Percentiles rank a stretch among this genome's conserved stretches.
Evolutionary conservation across 2,797 vertebrate species (phyloP).

Genomic region (Sarcoramphus papa): DNA sequence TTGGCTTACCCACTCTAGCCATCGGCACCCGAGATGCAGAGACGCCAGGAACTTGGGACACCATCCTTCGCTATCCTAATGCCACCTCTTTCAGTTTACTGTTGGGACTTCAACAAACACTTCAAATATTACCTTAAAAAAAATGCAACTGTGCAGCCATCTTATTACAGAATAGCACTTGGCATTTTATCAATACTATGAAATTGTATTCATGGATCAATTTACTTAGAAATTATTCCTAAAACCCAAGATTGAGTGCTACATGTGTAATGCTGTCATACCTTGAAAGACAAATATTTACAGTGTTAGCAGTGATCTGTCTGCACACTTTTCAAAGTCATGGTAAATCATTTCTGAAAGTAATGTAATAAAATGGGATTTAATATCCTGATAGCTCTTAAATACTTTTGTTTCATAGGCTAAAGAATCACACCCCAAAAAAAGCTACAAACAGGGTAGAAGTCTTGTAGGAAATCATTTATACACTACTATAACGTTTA

Average conservation of each 20-base stretch:
- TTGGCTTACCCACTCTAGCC: not conserved
- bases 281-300: not conserved
- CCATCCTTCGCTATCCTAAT: not conserved
- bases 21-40: rapidly evolving
- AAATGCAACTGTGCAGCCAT: not conserved
- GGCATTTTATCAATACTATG: not conserved
- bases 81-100: not conserved
- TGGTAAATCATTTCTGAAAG: not conserved
- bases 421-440: not conserved
- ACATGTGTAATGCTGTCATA: not conserved
- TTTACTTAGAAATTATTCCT: not conserved
- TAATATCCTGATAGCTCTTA: not conserved
- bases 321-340: not conserved
- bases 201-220: not conserved
- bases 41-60: not conserved
- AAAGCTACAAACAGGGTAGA: not conserved
- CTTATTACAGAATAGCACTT: not conserved
- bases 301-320: not conserved
- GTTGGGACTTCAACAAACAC: not conserved
- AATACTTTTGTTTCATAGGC: not conserved
- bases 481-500: not conserved
- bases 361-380: not conserved
- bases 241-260: not conserved
- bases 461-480: not conserved
- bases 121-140: not conserved